Conservation (phyloP, 1,140 invertebrate species). For the Mycetomoellerius zeteki region DNA sequence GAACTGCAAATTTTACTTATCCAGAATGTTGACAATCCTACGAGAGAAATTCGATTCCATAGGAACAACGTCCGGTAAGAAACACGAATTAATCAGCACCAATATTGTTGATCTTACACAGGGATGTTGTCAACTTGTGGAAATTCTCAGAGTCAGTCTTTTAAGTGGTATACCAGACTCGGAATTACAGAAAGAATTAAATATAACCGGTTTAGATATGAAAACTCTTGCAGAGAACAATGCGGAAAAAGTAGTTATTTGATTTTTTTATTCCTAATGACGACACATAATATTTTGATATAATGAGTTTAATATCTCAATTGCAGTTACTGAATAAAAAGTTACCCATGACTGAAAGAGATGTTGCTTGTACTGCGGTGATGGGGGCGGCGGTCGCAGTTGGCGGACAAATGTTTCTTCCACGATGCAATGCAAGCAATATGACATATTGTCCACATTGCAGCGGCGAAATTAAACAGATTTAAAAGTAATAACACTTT, state of each 20-base stretch:
- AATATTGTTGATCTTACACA: constrained; percentile 87
- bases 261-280: constrained; percentile 28
- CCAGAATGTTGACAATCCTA: constrained; percentile 83
- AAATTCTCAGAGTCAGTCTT: constrained; percentile 86
- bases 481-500: constrained; percentile 75
- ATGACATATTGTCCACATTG: constrained; percentile 86
- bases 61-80: constrained; percentile 74
- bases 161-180: constrained; percentile 83
- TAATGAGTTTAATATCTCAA: constrained; percentile 24
- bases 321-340: constrained; percentile 82
- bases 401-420: constrained; percentile 84
- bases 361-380: constrained; percentile 86
- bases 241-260: constrained; percentile 82
- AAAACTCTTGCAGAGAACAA: constrained; percentile 84
- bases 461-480: constrained; percentile 86
- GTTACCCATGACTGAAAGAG: constrained; percentile 83
- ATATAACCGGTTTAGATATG: constrained; percentile 84
- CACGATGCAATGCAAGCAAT: constrained; percentile 72
- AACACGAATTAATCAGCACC: constrained; percentile 82
- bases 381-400: constrained; percentile 87
- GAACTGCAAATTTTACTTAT: constrained; percentile 37
- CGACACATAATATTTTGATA: not conserved
- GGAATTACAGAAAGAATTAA: constrained; percentile 79
- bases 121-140: constrained; percentile 85
- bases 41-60: constrained; percentile 85